phyloP scores from a whole-genome alignment of 2,113 vertebrate genomes.

The Coptodon bakossiorum region DNA sequence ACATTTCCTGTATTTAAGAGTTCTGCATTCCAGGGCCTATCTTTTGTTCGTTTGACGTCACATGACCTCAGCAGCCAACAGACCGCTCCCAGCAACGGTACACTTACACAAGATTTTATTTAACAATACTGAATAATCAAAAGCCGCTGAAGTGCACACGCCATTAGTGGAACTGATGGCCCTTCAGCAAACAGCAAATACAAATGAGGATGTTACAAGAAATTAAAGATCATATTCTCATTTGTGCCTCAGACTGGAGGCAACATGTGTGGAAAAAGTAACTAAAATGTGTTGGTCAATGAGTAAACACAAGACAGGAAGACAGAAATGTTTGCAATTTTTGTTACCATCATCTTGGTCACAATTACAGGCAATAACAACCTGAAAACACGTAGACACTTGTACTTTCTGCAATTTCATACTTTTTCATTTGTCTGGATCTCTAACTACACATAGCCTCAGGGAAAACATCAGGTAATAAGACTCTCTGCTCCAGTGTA shows the following conservation, averaged over 20 bases:
- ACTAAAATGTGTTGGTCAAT: not conserved
- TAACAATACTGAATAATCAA: not conserved
- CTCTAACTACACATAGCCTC: not conserved
- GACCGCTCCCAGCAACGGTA: not conserved
- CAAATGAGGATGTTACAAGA: not conserved
- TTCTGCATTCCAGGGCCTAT: not conserved
- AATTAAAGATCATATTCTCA: not conserved
- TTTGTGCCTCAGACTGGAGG: not conserved
- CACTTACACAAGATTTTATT: not conserved
- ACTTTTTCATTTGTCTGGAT: not conserved
- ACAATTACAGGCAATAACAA: not conserved
- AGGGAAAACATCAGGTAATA: not conserved
- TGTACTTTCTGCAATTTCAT: not conserved
- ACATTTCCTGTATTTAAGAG: not conserved
- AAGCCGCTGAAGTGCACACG: not conserved
- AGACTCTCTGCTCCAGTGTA: not conserved
- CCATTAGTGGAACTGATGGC: not conserved
- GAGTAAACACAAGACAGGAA: not conserved
- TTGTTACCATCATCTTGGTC: not conserved
- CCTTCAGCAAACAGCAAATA: not conserved
- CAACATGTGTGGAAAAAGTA: not conserved
- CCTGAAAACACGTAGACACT: not conserved
- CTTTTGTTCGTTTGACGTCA: not conserved
- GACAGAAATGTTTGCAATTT: not conserved
- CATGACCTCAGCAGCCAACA: not conserved